Base-by-base conservation (phyloP, 2,113 vertebrate species). In the Alligator mississippiensis region DNA sequence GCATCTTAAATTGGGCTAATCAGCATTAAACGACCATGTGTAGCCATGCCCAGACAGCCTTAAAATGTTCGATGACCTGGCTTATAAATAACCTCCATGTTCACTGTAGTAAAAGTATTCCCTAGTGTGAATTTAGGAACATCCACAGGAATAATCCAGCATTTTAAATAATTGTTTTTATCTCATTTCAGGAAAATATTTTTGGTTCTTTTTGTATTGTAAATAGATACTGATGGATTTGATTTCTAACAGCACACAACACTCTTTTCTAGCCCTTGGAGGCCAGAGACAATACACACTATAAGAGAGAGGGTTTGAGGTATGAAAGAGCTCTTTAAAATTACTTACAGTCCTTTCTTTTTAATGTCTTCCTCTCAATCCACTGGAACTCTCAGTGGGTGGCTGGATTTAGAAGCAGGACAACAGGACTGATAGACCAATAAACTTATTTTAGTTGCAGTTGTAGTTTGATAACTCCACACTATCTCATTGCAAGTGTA, bases 381-480 rank as follows among this genome's bases (percentile, higher is more conserved):
- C 64, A 74, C 89, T 5, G 89, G 54, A 96, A 77, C 5, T 75
- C 89, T 55, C 93, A 91, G 66, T 17, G 3, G 76, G 77, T 82
- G 68, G 54, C 77, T 94, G 59, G 74, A 62, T 92, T 85, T 55
- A 38, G 84, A 91, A 70, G 57, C 47, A 47, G 47, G n/a, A 72
- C 11, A 64, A 59, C 12, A 18, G 90, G 87, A 16, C 18, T 81
- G 28, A 84, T 58, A 74, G 89, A 60, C 6, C 3, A 58, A 90
- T 59, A 72, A 84, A 90, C 90, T 84, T 82, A 57, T 93, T 92
- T 81, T 79, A 38, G 61, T 87, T 89, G 16, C 82, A 95, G 85
- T 82, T 77, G 7, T 76, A 90, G 66, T n/a, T n/a, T n/a, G n/a
- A n/a, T n/a, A n/a, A n/a, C n/a, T n/a, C n/a, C n/a, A n/a, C n/a